Evolutionary conservation across 2,888 invertebrate species (phyloP).

Genomic region (Hypsopygia costalis): DNA sequence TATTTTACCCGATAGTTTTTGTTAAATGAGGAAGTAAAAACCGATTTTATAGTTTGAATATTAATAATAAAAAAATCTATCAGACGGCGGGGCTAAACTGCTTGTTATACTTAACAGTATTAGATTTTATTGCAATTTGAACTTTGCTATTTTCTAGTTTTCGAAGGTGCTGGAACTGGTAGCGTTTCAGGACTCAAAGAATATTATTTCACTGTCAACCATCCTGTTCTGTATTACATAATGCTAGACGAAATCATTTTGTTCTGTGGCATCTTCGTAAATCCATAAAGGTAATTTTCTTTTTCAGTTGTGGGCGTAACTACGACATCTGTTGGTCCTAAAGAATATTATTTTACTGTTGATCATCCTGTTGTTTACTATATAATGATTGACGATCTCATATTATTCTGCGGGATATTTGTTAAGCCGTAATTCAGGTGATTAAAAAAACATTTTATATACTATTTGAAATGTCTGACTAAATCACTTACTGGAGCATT

Average conservation of each 20-base stretch:
- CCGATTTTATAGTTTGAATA: too few species aligned
- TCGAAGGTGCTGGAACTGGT: not conserved
- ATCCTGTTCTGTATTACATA: constrained; percentile 11
- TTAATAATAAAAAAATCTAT: too few species aligned
- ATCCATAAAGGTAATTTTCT: constrained; percentile 1
- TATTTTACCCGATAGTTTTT: too few species aligned
- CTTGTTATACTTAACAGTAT: too few species aligned
- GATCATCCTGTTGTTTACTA: constrained; percentile 10
- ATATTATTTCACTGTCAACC: constrained; percentile 4
- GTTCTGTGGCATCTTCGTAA: not conserved
- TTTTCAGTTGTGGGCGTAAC: not conserved
- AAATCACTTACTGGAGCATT: too few species aligned
- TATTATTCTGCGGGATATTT: not conserved
- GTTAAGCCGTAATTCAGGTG: constrained; percentile 2
- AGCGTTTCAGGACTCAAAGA: not conserved
- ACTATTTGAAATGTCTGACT: too few species aligned
- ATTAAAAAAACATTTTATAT: too few species aligned
- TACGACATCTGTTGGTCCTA: not conserved
- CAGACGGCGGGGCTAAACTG: too few species aligned
- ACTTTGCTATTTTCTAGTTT: constrained; percentile 14
- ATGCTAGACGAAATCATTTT: constrained; percentile 5
- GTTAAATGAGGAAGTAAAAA: too few species aligned
- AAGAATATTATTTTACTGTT: constrained; percentile 1
- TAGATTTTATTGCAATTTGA: constrained; percentile 20
- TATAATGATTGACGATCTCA: constrained; percentile 7